phyloP scores from a whole-genome alignment of 2,797 vertebrate genomes.

The Chiloscyllium punctatum region DNA sequence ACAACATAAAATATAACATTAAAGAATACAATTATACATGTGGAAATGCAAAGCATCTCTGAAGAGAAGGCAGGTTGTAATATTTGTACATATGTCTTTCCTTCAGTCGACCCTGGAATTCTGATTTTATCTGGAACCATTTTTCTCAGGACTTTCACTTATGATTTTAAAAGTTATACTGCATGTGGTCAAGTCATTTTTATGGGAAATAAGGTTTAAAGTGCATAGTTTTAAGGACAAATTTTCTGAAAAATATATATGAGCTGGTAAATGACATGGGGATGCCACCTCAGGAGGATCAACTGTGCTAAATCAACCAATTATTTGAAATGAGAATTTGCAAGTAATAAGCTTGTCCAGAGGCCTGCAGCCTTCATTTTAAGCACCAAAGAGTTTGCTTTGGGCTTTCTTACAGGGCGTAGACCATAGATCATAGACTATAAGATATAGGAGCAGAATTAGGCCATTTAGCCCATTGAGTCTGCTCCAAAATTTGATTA shows the following conservation, averaged over 20 bases:
- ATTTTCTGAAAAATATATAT: background rate
- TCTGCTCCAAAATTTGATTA: too few species aligned
- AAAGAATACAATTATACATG: too few species aligned
- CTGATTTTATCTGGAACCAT: background rate
- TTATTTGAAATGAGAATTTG: background rate
- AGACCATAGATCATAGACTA: too few species aligned
- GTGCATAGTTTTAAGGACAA: background rate
- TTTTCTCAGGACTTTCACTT: background rate
- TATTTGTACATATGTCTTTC: background rate
- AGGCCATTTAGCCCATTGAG: too few species aligned
- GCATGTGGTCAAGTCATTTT: background rate
- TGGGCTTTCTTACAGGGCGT: background rate
- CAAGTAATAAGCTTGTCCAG: background rate
- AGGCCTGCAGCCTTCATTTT: background rate
- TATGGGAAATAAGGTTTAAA: background rate
- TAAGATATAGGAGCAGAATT: too few species aligned
- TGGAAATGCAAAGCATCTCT: background rate
- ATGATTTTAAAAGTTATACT: background rate
- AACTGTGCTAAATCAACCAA: background rate
- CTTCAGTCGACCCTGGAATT: background rate
- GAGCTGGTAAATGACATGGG: background rate
- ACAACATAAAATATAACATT: background rate
- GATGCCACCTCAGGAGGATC: background rate
- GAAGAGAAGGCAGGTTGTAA: background rate
- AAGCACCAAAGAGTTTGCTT: background rate